Percentiles rank a stretch among this genome's conserved stretches.
Conservation (phyloP, 2,113 vertebrate genomes). For the Prinia subflava region DNA sequence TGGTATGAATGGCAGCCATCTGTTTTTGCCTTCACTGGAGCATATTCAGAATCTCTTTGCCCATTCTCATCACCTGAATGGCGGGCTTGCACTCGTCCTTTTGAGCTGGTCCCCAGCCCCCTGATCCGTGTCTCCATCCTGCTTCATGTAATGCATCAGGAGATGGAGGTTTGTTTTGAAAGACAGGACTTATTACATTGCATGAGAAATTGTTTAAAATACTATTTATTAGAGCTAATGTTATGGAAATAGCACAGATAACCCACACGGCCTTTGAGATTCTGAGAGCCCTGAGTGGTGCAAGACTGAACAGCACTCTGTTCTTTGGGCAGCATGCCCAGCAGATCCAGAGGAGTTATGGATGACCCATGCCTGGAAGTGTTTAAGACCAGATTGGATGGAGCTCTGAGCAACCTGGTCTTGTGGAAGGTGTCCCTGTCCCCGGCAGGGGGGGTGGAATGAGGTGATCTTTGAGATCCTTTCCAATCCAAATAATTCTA, state of each 20-base stretch:
- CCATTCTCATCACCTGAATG: background rate
- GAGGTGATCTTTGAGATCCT: background rate
- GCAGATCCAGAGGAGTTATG: background rate
- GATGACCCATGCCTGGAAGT: background rate
- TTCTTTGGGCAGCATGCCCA: fast-evolving
- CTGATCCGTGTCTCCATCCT: fast-evolving
- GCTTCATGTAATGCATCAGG: background rate
- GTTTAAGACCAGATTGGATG: background rate
- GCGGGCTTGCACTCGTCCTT: background rate
- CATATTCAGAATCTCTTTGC: background rate
- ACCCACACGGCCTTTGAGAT: no score
- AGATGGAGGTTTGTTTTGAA: background rate
- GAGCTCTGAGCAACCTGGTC: background rate
- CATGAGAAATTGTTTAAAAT: background rate
- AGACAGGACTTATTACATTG: background rate
- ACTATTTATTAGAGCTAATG: background rate
- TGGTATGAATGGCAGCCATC: background rate
- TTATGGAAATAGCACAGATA: background rate
- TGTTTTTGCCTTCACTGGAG: background rate
- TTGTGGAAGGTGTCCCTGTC: background rate
- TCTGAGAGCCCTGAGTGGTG: background rate
- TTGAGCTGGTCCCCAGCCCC: background rate
- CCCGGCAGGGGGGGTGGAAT: background rate
- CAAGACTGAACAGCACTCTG: no score
- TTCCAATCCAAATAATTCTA: background rate